Percentiles rank a stretch among this genome's conserved stretches.
Evolutionary conservation across 2,113 vertebrate genomes (phyloP).

Genomic region (Orycteropus afer): DNA sequence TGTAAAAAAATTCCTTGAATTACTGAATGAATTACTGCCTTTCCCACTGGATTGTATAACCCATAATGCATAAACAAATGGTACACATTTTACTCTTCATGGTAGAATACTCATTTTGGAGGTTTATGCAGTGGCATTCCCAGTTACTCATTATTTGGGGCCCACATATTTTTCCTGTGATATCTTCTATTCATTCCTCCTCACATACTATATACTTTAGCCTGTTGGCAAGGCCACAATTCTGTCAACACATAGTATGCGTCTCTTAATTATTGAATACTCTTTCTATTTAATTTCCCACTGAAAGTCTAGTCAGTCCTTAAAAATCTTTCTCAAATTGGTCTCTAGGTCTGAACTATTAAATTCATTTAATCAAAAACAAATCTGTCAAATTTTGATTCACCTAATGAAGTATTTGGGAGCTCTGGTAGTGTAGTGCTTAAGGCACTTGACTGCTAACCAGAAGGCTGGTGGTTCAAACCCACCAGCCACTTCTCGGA

Average conservation of each 20-base stretch:
- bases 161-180: background rate
- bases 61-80: background rate
- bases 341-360: background rate
- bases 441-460: no score
- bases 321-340: background rate
- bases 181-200: background rate
- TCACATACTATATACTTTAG: background rate
- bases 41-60: background rate
- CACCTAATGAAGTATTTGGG: no score
- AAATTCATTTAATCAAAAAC: background rate
- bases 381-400: slow-evolving; percentile 4
- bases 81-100: background rate
- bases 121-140: background rate
- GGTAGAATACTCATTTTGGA: background rate
- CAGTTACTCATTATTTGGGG: background rate
- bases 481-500: no score
- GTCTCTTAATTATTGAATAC: background rate
- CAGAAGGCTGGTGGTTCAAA: no score
- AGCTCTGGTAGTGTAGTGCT: no score
- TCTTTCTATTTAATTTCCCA: background rate
- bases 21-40: background rate
- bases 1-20: background rate
- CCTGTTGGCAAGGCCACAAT: background rate
- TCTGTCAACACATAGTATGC: no score
- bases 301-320: background rate